Percentiles rank a stretch among this genome's conserved stretches.
Evolutionary conservation across 1,140 invertebrate genomes (phyloP).

Genomic region (Papilio machaon): DNA sequence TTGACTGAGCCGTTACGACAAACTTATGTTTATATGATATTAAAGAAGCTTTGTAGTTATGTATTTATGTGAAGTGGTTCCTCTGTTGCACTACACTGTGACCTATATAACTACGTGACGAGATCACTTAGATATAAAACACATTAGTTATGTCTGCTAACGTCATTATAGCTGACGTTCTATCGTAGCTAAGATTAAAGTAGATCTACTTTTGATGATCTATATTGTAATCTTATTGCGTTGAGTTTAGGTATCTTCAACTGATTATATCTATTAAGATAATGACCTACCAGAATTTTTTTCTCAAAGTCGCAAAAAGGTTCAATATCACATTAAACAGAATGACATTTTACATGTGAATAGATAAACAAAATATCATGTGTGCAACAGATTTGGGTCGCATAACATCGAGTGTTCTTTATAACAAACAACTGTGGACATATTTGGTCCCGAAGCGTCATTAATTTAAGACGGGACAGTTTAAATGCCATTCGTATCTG

Average conservation of each 20-base stretch:
- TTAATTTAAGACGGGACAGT: constrained; percentile 21
- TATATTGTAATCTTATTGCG: constrained; percentile 2
- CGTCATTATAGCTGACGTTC: constrained; percentile 6
- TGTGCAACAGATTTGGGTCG: constrained; percentile 16
- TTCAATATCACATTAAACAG: not conserved
- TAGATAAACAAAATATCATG: not conserved
- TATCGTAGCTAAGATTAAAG: constrained; percentile 1
- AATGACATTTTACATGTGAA: not conserved
- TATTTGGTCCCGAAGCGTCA: not conserved
- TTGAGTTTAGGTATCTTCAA: not conserved
- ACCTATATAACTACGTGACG: constrained; percentile 27
- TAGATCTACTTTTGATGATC: not conserved
- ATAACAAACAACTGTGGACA: constrained; percentile 19
- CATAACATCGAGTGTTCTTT: constrained; percentile 11
- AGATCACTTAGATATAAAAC: constrained; percentile 23
- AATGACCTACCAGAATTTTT: not conserved
- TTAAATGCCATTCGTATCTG: constrained; percentile 24
- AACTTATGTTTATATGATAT: constrained; percentile 58
- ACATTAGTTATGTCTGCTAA: constrained; percentile 7
- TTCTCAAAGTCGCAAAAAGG: not conserved
- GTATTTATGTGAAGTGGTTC: constrained; percentile 40
- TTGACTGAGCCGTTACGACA: constrained; percentile 63
- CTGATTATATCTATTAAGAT: no score
- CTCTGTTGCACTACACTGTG: constrained; percentile 11
- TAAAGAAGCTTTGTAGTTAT: constrained; percentile 39